Evolutionary conservation across 2,888 invertebrate species (phyloP), one percentile per base, ranked within the genome.

Genomic region (Xestia ashworthii): DNA sequence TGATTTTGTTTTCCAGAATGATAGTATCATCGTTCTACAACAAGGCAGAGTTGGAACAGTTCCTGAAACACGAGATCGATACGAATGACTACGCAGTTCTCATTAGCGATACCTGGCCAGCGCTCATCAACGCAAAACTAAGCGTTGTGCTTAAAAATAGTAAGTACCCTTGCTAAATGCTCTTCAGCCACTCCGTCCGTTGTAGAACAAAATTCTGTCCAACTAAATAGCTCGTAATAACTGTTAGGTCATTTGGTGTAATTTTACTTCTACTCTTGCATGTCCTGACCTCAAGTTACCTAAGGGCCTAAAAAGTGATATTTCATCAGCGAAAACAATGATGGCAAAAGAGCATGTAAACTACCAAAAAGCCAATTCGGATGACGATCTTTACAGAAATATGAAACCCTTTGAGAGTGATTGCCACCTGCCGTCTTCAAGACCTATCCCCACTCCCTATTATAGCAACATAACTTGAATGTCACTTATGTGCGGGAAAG

Each of bases 41-140:
- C 90, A 99, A 99, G 94, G 99, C 98, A 0, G 99, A 99, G 91
- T 92, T 99, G 87, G 99, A 99, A 90, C 97, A 97, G 91, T 98
- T 98, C 97, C 92, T 98, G 25, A 97, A 97, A 82, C 98, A 98
- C 4, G 97, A 98, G 78, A 97, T 98, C 32, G 94, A 97, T 14
- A 96, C 97, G 11, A 93, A 95, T 0, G 98, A 98, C 92, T 99
- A 98, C 93, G 96, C 96, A 25, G 97, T 97, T 53, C 95, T 98
- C 68, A 95, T 99, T 83, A 96, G 97, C 72, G 97, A 97, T 4
- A 97, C 98, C 70, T 99, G 99, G 99, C 92, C 95, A 0, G 96
- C 97, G 0, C 93, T 99, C 14, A 93, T 98, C 0, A 97, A 97
- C 16, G 98, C 98, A 48, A 96, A 97, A n/a, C 96, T 98, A 41